phyloP scores from a whole-genome alignment of 2,113 vertebrate genomes.

The Solea senegalensis region DNA sequence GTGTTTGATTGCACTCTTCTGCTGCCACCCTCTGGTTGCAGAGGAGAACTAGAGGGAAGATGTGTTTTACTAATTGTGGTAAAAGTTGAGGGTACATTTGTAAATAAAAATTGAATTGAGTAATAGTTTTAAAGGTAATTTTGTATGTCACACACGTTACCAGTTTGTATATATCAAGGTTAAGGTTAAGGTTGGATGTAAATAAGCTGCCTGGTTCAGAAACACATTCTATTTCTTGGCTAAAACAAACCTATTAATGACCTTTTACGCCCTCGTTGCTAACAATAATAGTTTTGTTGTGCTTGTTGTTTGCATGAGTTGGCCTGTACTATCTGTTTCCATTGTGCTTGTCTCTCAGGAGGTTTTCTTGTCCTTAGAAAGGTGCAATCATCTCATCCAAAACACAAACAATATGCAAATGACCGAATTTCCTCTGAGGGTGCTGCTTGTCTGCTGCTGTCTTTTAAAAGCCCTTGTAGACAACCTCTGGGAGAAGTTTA shows the following conservation, averaged over 20 bases:
- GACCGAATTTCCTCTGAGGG: background rate
- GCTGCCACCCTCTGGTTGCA: conserved; percentile 73
- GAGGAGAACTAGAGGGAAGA: conserved; percentile 17
- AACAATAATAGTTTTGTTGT: background rate
- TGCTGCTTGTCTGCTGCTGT: conserved; percentile 16
- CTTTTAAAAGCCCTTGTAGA: conserved; percentile 58
- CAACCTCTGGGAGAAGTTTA: conserved; percentile 77
- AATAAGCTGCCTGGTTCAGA: conserved; percentile 16
- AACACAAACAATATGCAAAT: conserved; percentile 33
- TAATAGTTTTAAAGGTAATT: background rate
- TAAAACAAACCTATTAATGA: too few relatives aligned
- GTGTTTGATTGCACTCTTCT: conserved; percentile 38
- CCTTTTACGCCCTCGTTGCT: background rate
- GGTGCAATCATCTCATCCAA: conserved; percentile 9
- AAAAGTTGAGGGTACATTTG: background rate
- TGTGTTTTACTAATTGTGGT: background rate
- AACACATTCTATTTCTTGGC: too few relatives aligned
- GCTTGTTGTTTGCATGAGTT: background rate
- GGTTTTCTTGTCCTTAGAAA: conserved; percentile 1
- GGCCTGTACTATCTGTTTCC: background rate
- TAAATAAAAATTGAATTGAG: background rate
- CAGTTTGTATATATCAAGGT: background rate
- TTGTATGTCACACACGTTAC: background rate
- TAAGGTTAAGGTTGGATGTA: conserved; percentile 19
- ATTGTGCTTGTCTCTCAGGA: conserved; percentile 5